These are phyloP conservation scores for Oryctolagus cuniculus DNA, from an alignment of 2,113 vertebrate genomes.

Conservation along the genomic window DNA sequence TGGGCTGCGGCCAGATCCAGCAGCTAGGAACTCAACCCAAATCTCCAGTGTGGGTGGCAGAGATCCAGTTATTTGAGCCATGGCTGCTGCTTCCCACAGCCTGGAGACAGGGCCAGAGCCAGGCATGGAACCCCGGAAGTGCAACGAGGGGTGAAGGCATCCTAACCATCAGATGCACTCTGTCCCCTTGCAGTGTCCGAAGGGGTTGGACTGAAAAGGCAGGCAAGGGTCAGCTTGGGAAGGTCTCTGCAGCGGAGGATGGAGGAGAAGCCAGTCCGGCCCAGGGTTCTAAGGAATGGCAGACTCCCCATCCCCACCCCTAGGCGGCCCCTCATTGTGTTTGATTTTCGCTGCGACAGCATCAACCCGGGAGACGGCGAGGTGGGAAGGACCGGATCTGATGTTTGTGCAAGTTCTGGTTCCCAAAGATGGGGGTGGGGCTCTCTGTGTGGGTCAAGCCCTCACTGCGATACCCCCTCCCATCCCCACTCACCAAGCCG, in stretches of 20 bases:
- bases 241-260: not conserved
- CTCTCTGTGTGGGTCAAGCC: not conserved
- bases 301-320: not conserved
- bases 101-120: too few relatives aligned
- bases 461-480: not conserved
- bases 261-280: not conserved
- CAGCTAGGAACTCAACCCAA: too few relatives aligned
- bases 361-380: not conserved
- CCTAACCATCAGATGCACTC: not conserved
- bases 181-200: not conserved
- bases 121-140: too few relatives aligned
- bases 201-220: not conserved
- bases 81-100: too few relatives aligned
- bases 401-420: not conserved
- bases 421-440: constrained; percentile 16
- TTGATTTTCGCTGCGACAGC: not conserved
- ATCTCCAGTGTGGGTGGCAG: too few relatives aligned
- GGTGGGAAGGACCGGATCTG: not conserved
- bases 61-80: too few relatives aligned
- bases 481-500: not conserved
- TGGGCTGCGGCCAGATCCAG: too few relatives aligned
- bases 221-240: not conserved
- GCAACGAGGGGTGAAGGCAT: too few relatives aligned
- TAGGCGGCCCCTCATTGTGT: not conserved
- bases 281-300: not conserved